phyloP scores from a whole-genome alignment of 1,140 invertebrate genomes.

The Radopholus similis region DNA sequence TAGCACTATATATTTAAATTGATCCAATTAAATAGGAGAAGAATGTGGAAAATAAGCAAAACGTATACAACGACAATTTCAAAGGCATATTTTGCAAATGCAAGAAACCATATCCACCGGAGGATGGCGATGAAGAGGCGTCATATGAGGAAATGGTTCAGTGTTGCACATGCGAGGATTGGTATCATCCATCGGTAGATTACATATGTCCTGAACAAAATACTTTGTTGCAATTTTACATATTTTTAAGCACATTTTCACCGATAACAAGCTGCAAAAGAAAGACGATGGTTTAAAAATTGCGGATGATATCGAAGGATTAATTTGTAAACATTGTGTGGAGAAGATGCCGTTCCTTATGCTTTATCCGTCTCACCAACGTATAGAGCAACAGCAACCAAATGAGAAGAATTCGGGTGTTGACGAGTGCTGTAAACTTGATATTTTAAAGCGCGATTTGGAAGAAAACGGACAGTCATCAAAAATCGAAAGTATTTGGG shows the following conservation, averaged over 20 bases:
- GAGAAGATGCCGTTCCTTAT: conserved; percentile 36
- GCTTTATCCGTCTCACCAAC: conserved; percentile 15
- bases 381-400: background rate
- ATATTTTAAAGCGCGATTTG: too few relatives aligned
- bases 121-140: conserved; percentile 60
- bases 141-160: conserved; percentile 89
- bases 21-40: conserved; percentile 62
- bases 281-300: background rate
- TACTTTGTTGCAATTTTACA: background rate
- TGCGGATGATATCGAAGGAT: conserved; percentile 15
- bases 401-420: conserved; percentile 3
- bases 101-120: conserved; percentile 87
- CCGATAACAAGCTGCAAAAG: background rate
- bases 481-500: conserved; percentile 13
- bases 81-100: conserved; percentile 86
- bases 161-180: conserved; percentile 93
- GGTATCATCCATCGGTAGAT: conserved; percentile 73
- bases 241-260: conserved; percentile 5
- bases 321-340: conserved; percentile 38
- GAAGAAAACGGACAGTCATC: conserved; percentile 9
- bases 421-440: too few relatives aligned
- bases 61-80: conserved; percentile 93
- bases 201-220: too few relatives aligned
- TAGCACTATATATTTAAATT: background rate
- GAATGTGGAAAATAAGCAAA: conserved; percentile 69